These are phyloP conservation scores for Polyploca ridens DNA, from an alignment of 2,888 invertebrate genomes.

Conservation along the genomic window DNA sequence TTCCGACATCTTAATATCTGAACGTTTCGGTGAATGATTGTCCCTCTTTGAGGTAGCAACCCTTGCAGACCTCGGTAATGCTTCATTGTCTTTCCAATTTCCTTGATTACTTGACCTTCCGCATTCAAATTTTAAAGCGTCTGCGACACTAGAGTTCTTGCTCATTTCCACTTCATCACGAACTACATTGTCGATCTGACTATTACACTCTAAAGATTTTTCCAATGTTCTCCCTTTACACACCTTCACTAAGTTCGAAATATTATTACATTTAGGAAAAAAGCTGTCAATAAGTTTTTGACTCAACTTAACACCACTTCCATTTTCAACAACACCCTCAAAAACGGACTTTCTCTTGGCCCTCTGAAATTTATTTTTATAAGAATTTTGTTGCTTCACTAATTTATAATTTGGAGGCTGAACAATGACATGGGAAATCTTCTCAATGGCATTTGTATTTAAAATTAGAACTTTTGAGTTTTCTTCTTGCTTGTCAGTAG, in stretches of 20 bases:
- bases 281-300: conserved; percentile 64
- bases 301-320: conserved; percentile 52
- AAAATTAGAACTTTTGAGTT: conserved; percentile 78
- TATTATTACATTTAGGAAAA: conserved; percentile 54
- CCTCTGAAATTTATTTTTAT: conserved; percentile 56
- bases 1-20: conserved; percentile 51
- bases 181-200: conserved; percentile 38
- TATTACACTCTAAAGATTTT: conserved; percentile 15
- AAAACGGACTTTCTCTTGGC: conserved; percentile 41
- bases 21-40: conserved; percentile 37
- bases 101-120: conserved; percentile 41
- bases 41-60: conserved; percentile 40
- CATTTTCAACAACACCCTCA: conserved; percentile 51
- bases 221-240: conserved; percentile 32
- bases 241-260: conserved; percentile 33
- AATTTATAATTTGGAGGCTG: conserved; percentile 80
- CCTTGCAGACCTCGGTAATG: conserved; percentile 39
- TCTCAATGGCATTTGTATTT: conserved; percentile 75
- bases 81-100: conserved; percentile 49
- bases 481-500: conserved; percentile 47
- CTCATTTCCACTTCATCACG: conserved; percentile 68
- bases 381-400: conserved; percentile 64
- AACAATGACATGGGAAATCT: conserved; percentile 75
- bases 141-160: conserved; percentile 61
- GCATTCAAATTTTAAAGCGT: conserved; percentile 57